These are phyloP conservation scores for Phania funesta DNA, from an alignment of 2,888 invertebrate genomes.

Conservation along the genomic window DNA sequence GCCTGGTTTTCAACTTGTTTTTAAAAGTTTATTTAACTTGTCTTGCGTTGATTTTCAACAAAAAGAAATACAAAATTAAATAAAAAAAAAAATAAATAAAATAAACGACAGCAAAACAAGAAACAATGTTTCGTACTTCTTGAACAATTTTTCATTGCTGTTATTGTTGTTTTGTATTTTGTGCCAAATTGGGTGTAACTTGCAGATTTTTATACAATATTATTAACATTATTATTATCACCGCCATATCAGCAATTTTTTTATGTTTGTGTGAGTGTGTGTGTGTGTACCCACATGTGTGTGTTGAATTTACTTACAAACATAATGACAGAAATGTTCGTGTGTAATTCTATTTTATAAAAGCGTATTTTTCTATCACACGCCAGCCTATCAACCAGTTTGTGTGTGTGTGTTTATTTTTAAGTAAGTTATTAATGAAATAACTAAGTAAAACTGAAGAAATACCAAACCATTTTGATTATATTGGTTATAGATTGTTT, in stretches of 20 bases:
- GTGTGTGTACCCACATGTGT: neutral
- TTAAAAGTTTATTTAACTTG: conserved; percentile 64
- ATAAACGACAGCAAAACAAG: conserved; percentile 11
- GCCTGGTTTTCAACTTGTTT: conserved; percentile 52
- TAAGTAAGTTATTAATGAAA: conserved; percentile 18
- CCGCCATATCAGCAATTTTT: neutral
- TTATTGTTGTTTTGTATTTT: conserved; percentile 39
- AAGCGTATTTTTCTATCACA: neutral
- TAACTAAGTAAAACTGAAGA: neutral
- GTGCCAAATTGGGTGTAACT: conserved; percentile 67
- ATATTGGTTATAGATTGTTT: too few relatives aligned
- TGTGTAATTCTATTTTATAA: neutral
- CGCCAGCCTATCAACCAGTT: conserved; percentile 12
- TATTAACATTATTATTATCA: conserved; percentile 36
- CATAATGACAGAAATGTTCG: neutral
- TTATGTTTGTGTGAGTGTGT: neutral
- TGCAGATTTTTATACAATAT: conserved; percentile 50
- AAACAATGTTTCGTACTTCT: conserved; percentile 29
- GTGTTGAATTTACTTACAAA: neutral
- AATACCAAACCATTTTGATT: neutral
- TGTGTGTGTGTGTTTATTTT: too few relatives aligned
- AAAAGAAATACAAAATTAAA: conserved; percentile 29
- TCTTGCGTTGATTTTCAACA: conserved; percentile 21
- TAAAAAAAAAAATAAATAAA: too few relatives aligned
- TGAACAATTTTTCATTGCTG: conserved; percentile 15